A percentile compares a stretch with the other conserved stretches of the same genome.
These are phyloP conservation scores for Oplegnathus fasciatus DNA, from an alignment of 2,113 vertebrate genomes.

Conservation along the genomic window DNA sequence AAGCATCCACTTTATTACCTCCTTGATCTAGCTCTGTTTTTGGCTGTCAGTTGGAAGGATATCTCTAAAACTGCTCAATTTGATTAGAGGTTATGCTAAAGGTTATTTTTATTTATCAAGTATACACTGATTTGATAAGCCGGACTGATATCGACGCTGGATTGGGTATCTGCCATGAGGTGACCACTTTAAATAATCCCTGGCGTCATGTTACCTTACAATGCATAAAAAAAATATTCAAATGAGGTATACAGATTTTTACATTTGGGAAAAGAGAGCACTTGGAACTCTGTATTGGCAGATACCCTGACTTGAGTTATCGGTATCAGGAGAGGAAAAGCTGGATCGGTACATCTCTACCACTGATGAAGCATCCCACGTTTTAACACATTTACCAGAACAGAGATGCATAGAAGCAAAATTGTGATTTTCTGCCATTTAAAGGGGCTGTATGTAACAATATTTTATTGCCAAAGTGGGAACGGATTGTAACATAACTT, in stretches of 20 bases:
- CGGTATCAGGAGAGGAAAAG: neutral
- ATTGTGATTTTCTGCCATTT: neutral
- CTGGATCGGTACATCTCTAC: neutral
- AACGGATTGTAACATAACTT: no score
- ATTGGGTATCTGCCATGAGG: no score
- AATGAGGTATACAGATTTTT: neutral
- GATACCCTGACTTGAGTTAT: neutral
- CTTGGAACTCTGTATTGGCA: neutral
- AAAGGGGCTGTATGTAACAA: no score
- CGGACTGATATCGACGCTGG: neutral
- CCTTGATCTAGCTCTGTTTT: neutral
- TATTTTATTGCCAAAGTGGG: no score
- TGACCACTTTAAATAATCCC: neutral
- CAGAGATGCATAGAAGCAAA: neutral
- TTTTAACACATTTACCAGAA: neutral
- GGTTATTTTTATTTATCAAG: neutral
- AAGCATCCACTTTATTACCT: constrained; percentile 21
- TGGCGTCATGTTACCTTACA: neutral
- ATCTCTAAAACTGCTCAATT: neutral
- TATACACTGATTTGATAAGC: neutral
- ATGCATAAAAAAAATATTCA: neutral
- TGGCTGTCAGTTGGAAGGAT: neutral
- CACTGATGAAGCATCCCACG: neutral
- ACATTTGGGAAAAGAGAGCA: neutral
- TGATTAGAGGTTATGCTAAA: neutral